Conservation (phyloP, 2,888 invertebrate genomes). For the Esperia sulphurella region DNA sequence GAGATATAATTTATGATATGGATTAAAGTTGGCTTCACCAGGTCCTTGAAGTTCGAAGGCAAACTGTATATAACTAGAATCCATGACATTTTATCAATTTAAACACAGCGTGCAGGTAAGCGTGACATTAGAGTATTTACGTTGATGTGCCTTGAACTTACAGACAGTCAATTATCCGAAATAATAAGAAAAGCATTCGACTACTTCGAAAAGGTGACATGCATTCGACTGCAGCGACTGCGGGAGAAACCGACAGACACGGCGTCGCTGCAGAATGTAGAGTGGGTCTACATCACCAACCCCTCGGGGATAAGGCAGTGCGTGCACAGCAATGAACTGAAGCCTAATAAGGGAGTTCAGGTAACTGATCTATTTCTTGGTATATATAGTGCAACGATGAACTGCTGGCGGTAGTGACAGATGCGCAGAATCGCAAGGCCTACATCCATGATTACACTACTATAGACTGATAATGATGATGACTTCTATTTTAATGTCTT, state of each 20-base stretch:
- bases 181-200: constrained; percentile 54
- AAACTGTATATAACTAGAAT: too few relatives aligned
- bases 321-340: constrained; percentile 63
- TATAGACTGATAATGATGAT: too few relatives aligned
- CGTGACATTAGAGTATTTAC: too few relatives aligned
- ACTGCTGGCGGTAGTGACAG: too few relatives aligned
- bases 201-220: constrained; percentile 61
- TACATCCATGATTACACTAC: too few relatives aligned
- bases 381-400: too few relatives aligned
- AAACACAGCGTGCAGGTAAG: too few relatives aligned
- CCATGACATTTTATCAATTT: too few relatives aligned
- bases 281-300: constrained; percentile 66
- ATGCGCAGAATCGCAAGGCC: too few relatives aligned
- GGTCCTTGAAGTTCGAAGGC: too few relatives aligned
- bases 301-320: constrained; percentile 62
- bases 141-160: constrained; percentile 6
- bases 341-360: constrained; percentile 55
- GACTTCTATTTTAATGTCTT: too few relatives aligned
- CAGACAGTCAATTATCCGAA: constrained; percentile 47
- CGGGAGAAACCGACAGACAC: constrained; percentile 54
- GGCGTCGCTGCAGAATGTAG: constrained; percentile 42
- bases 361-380: constrained; percentile 29
- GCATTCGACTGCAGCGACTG: constrained; percentile 59
- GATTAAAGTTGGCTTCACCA: too few relatives aligned
- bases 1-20: neutral